Evolutionary conservation across 2,888 invertebrate species (phyloP).

Genomic region (Eupithecia pulchellata): DNA sequence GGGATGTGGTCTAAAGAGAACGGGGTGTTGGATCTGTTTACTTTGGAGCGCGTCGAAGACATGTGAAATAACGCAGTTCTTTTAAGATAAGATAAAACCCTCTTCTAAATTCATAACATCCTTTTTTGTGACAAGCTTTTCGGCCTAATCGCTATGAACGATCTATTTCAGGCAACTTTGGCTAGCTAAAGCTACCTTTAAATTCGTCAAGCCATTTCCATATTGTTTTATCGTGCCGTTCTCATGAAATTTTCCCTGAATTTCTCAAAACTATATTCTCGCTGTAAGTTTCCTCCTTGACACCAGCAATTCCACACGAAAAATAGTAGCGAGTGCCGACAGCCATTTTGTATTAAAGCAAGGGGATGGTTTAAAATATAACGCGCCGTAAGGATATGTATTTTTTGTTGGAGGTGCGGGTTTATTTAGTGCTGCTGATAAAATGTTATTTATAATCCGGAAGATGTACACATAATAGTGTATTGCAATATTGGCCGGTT

Average conservation of each 20-base stretch:
- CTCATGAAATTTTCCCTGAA: neutral
- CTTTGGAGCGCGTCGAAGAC: neutral
- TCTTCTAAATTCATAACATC: neutral
- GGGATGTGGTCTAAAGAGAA: slow-evolving; percentile 48
- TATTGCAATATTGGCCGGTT: slow-evolving; percentile 16
- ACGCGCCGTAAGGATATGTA: slow-evolving; percentile 75
- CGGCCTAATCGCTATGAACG: too few relatives aligned
- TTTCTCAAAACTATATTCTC: neutral
- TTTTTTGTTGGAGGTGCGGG: slow-evolving; percentile 66
- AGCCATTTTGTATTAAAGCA: slow-evolving; percentile 81
- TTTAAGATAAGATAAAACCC: neutral
- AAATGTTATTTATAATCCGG: slow-evolving; percentile 65
- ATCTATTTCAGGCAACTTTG: too few relatives aligned
- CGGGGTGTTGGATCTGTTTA: neutral
- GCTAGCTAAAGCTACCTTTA: neutral
- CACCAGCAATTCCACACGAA: slow-evolving; percentile 59
- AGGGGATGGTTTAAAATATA: slow-evolving; percentile 82
- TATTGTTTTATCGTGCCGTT: neutral
- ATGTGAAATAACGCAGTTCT: neutral
- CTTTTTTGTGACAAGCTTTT: too few relatives aligned
- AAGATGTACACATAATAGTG: slow-evolving; percentile 51
- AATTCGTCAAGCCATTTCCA: neutral
- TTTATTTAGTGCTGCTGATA: slow-evolving; percentile 65
- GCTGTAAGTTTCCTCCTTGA: slow-evolving; percentile 46
- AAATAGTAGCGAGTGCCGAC: slow-evolving; percentile 82